Percentiles rank a stretch among this genome's conserved stretches.
Conservation (phyloP, 1,140 invertebrate genomes). For the Papilio dardanus region DNA sequence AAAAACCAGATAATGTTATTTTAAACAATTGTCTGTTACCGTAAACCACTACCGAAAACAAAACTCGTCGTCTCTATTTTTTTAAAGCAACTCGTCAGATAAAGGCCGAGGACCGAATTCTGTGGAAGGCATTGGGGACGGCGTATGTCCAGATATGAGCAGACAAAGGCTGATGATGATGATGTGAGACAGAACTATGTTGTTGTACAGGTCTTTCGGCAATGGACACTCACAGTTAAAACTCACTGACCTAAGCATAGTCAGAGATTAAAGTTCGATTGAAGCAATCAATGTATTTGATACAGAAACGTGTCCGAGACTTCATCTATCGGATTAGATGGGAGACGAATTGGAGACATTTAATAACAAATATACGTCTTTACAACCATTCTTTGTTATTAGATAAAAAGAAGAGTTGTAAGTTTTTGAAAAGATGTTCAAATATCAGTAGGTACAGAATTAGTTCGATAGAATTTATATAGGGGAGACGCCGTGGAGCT, state of each 20-base stretch:
- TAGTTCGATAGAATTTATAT: too few species aligned
- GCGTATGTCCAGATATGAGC: too few species aligned
- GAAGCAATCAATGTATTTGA: conserved; percentile 26
- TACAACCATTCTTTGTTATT: conserved; percentile 3
- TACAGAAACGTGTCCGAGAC: conserved; percentile 23
- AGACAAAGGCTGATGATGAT: too few species aligned
- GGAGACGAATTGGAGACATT: not conserved
- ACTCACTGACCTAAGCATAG: not conserved
- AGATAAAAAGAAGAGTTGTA: conserved; percentile 30
- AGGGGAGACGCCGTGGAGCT: too few species aligned
- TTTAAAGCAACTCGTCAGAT: too few species aligned
- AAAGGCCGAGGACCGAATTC: too few species aligned
- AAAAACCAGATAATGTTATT: too few species aligned
- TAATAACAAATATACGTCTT: conserved; percentile 23
- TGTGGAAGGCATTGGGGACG: too few species aligned
- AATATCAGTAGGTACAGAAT: too few species aligned
- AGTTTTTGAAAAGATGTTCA: not conserved
- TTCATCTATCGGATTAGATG: conserved; percentile 18
- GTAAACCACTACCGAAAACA: too few species aligned
- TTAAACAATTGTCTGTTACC: too few species aligned
- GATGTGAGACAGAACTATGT: not conserved
- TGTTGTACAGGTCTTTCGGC: not conserved
- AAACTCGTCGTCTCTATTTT: not conserved
- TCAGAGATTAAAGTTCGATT: conserved; percentile 26
- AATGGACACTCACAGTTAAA: not conserved